Conservation (phyloP, 2,888 invertebrate species). For the Drosophila ezoana region DNA sequence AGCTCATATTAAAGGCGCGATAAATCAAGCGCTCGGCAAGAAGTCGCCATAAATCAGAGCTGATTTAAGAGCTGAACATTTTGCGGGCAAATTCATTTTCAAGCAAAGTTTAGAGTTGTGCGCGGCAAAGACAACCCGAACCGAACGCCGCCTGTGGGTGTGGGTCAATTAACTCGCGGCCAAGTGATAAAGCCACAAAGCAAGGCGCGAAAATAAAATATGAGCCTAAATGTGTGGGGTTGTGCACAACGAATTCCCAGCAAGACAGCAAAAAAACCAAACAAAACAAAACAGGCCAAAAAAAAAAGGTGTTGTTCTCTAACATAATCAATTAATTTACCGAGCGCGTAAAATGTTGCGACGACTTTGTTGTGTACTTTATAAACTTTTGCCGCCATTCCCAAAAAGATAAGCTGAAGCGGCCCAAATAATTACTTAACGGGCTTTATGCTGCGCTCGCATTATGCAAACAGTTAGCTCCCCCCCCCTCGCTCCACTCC, state of each 20-base stretch:
- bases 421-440: conserved; percentile 67
- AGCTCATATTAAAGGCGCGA: conserved; percentile 29
- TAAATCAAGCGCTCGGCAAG: conserved; percentile 44
- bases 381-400: conserved; percentile 37
- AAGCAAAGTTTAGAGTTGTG: conserved; percentile 1
- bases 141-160: background rate
- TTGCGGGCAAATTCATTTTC: conserved; percentile 30
- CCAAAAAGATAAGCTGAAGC: conserved; percentile 16
- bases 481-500: background rate
- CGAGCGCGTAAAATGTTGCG: conserved; percentile 56
- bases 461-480: conserved; percentile 60
- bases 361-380: conserved; percentile 56
- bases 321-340: conserved; percentile 63
- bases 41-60: conserved; percentile 51
- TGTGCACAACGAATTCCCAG: background rate
- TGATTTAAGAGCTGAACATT: conserved; percentile 45
- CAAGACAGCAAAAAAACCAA: background rate
- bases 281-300: background rate
- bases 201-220: conserved; percentile 41
- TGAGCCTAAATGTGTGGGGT: conserved; percentile 17
- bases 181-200: conserved; percentile 41
- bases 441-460: conserved; percentile 66
- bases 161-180: conserved; percentile 36
- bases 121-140: conserved; percentile 21
- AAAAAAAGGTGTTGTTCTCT: conserved; percentile 48